Conservation (phyloP, 1,140 invertebrate genomes). For the Cyphomyrmex costatus region DNA sequence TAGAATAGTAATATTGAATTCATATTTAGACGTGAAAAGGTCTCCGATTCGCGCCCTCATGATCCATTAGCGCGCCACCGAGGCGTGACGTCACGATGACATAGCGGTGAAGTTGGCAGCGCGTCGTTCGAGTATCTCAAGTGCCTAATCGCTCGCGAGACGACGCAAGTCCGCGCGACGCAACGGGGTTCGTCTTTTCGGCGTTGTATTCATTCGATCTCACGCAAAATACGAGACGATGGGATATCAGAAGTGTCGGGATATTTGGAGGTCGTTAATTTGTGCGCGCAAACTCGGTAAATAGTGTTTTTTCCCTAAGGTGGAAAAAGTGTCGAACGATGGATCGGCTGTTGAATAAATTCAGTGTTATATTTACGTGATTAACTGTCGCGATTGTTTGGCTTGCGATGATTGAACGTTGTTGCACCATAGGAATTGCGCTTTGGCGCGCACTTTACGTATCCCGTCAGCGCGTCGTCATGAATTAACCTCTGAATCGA, state of each 20-base stretch:
- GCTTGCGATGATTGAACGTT: neutral
- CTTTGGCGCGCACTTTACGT: conserved; percentile 19
- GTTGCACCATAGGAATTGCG: neutral
- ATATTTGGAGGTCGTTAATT: neutral
- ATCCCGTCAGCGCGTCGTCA: neutral
- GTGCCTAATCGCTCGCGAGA: neutral
- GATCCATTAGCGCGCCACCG: no score
- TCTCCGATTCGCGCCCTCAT: neutral
- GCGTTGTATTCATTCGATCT: neutral
- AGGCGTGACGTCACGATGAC: neutral
- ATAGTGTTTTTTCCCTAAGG: neutral
- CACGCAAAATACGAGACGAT: neutral
- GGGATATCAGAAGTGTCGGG: neutral
- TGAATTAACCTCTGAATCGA: conserved; percentile 42
- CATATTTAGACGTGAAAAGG: neutral
- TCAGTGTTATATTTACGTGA: conserved; percentile 40
- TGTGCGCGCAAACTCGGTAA: neutral
- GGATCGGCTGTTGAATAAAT: conserved; percentile 30
- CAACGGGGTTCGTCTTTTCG: neutral
- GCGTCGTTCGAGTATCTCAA: neutral
- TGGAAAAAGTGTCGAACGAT: neutral
- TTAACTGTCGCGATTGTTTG: conserved; percentile 20
- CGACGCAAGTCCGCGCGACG: neutral
- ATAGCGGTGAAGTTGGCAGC: neutral
- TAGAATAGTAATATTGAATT: neutral